These are phyloP conservation scores for Brachyrhaphis roseni DNA, from an alignment of 2,797 vertebrate species.

Conservation along the genomic window DNA sequence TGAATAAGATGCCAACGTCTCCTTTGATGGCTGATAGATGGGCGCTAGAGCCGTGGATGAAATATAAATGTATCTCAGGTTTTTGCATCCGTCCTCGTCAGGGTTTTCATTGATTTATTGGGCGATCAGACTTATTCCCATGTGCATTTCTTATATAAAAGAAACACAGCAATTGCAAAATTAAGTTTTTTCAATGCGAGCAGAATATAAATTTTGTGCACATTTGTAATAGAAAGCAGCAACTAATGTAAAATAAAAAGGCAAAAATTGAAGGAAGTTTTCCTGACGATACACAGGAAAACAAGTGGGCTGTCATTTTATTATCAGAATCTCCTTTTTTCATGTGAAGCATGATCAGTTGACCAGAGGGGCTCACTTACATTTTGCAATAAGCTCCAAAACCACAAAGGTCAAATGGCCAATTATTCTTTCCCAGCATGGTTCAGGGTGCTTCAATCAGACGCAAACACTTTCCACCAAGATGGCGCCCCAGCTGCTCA, in stretches of 20 bases:
- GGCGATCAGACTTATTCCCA: too few relatives aligned
- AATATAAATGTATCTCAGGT: too few relatives aligned
- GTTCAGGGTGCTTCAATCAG: slow-evolving; percentile 1
- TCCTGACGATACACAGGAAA: background rate
- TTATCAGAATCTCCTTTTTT: background rate
- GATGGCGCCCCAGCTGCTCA: slow-evolving; percentile 27
- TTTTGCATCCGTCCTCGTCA: too few relatives aligned
- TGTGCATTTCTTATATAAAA: too few relatives aligned
- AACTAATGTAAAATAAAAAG: background rate
- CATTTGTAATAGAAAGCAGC: too few relatives aligned
- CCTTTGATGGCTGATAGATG: too few relatives aligned
- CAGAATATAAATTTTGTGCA: too few relatives aligned
- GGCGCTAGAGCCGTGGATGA: too few relatives aligned
- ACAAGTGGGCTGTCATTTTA: background rate
- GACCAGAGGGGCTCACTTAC: background rate
- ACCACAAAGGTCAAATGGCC: slow-evolving; percentile 43
- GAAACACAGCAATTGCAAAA: too few relatives aligned
- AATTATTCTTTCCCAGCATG: slow-evolving; percentile 36
- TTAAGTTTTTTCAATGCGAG: too few relatives aligned
- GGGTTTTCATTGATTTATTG: too few relatives aligned
- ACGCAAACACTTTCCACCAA: slow-evolving; percentile 17
- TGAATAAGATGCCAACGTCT: too few relatives aligned
- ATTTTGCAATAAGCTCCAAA: slow-evolving; percentile 24
- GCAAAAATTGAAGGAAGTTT: background rate
- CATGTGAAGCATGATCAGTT: background rate